A percentile compares a stretch with the other conserved stretches of the same genome.
Conservation (phyloP, 2,113 vertebrate genomes). For the Lepus americanus region DNA sequence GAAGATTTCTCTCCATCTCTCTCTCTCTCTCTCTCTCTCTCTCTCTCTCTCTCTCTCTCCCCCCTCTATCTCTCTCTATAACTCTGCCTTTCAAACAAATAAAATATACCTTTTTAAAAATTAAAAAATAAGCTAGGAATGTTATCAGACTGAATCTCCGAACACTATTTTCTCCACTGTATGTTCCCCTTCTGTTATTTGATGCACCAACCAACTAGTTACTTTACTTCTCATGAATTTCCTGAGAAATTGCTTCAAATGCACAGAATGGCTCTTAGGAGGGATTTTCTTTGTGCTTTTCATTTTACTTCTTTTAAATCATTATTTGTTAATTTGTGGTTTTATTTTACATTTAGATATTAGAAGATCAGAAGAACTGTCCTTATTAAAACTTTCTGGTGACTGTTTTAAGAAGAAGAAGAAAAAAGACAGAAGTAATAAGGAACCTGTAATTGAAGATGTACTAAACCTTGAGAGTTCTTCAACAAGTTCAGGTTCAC, state of each 20-base stretch:
- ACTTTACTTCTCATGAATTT: background rate
- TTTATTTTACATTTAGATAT: conserved; percentile 90
- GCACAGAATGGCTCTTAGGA: background rate
- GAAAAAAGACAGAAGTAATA: conserved; percentile 93
- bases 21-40: too few species aligned
- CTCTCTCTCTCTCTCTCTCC: too few species aligned
- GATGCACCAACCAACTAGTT: background rate
- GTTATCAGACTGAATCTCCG: background rate
- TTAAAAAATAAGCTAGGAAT: conserved; percentile 17
- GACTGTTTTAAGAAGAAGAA: conserved; percentile 96
- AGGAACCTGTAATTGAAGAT: conserved; percentile 89
- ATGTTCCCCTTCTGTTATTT: background rate
- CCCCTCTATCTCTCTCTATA: too few species aligned
- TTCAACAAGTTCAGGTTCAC: conserved; percentile 87
- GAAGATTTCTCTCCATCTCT: too few species aligned
- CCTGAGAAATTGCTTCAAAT: background rate
- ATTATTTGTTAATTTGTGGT: background rate
- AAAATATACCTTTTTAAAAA: background rate
- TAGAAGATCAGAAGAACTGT: conserved; percentile 96
- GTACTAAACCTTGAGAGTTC: conserved; percentile 92
- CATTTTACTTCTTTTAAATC: background rate
- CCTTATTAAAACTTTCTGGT: conserved; percentile 92
- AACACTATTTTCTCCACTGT: background rate
- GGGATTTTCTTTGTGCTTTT: background rate
- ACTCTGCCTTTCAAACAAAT: too few species aligned